Conservation (phyloP, 2,888 invertebrate species). For the Nebria brevicollis region DNA sequence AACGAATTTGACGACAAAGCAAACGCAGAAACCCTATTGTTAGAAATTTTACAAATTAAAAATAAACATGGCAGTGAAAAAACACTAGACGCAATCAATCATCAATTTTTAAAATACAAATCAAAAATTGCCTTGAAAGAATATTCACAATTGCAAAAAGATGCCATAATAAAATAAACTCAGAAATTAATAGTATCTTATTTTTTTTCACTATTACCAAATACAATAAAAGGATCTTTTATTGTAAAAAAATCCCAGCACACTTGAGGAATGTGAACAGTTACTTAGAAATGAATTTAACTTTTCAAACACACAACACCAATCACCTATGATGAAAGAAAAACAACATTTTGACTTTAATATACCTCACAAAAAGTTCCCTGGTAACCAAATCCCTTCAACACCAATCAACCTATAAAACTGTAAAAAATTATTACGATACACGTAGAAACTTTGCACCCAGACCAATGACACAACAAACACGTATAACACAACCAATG, state of each 20-base stretch:
- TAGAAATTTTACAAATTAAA: too few relatives aligned
- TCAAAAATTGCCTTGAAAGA: too few relatives aligned
- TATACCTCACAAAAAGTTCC: too few relatives aligned
- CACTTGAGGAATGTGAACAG: conserved; percentile 26
- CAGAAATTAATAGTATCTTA: conserved; percentile 28
- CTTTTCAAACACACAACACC: background rate
- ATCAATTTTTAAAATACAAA: too few relatives aligned
- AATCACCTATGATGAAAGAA: background rate
- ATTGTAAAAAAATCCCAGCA: conserved; percentile 14
- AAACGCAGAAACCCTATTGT: too few relatives aligned
- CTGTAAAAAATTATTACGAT: conserved; percentile 13
- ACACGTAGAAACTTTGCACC: conserved; percentile 8
- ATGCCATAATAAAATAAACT: conserved; percentile 20
- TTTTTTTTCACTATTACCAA: conserved; percentile 20
- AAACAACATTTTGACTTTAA: too few relatives aligned
- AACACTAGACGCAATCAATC: too few relatives aligned
- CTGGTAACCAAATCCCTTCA: too few relatives aligned
- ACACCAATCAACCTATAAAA: background rate
- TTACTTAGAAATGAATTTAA: conserved; percentile 31
- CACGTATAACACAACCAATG: conserved; percentile 2
- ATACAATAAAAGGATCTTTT: conserved; percentile 20
- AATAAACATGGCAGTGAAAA: too few relatives aligned
- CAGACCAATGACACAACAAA: conserved; percentile 20
- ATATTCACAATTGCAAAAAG: conserved; percentile 14
- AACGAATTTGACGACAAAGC: too few relatives aligned